Conservation (phyloP, 1,140 invertebrate species). For the Antheraea pernyi region DNA sequence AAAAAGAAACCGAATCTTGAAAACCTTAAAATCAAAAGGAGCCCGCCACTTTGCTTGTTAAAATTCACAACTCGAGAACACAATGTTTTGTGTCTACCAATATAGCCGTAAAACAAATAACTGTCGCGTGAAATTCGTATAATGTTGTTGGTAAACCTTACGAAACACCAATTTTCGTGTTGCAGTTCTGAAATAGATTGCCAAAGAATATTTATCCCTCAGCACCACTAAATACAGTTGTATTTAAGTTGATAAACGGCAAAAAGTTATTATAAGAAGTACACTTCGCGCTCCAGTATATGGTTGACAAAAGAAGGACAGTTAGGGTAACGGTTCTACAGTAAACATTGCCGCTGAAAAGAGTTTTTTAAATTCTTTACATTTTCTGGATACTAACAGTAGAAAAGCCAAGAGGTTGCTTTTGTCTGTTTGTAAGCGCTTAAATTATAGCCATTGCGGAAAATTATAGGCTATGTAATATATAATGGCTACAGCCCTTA, state of each 20-base stretch:
- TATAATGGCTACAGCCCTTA: too few species aligned
- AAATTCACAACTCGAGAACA: conserved; percentile 50
- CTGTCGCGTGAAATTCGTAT: conserved; percentile 62
- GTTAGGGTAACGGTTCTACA: not conserved
- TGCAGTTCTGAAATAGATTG: too few species aligned
- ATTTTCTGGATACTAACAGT: too few species aligned
- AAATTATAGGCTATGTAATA: too few species aligned
- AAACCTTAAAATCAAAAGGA: not conserved
- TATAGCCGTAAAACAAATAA: conserved; percentile 55
- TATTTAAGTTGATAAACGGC: not conserved
- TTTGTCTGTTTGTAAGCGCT: too few species aligned
- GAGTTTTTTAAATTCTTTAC: not conserved
- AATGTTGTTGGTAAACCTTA: conserved; percentile 42
- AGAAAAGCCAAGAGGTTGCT: too few species aligned
- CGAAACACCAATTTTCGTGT: not conserved
- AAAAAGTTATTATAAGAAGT: conserved; percentile 6
- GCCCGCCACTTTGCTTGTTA: conserved; percentile 46
- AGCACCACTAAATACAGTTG: not conserved
- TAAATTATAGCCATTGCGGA: too few species aligned
- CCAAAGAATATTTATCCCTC: too few species aligned
- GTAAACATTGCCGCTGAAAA: not conserved
- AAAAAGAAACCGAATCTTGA: conserved; percentile 13
- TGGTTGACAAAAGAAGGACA: conserved; percentile 29
- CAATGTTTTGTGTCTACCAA: conserved; percentile 39
- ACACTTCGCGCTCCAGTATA: conserved; percentile 47